Conservation (phyloP, 2,888 invertebrate genomes). For the Prosopocoilus inquinatus region DNA sequence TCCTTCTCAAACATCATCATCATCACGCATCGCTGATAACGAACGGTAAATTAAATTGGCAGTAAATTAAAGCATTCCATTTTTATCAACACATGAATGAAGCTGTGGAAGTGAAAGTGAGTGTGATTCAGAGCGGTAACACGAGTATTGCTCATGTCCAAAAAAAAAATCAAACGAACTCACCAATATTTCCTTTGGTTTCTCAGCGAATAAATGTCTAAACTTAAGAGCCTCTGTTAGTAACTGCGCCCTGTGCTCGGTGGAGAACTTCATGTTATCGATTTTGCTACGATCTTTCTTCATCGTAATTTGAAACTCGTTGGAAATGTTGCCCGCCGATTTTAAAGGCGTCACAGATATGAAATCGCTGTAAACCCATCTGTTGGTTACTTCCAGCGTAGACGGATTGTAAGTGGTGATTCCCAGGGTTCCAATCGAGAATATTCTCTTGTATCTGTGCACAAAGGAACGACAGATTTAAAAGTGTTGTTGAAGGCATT, state of each 20-base stretch:
- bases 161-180: constrained; percentile 42
- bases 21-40: no score
- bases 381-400: constrained; percentile 87
- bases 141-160: no score
- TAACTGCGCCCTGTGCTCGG: constrained; percentile 90
- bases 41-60: no score
- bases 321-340: constrained; percentile 52
- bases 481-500: not conserved
- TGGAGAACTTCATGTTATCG: constrained; percentile 94
- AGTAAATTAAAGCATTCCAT: no score
- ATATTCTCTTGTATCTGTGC: constrained; percentile 88
- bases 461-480: constrained; percentile 8
- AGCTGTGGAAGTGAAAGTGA: no score
- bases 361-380: constrained; percentile 84
- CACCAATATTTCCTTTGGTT: constrained; percentile 75
- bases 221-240: constrained; percentile 87
- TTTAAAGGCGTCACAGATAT: constrained; percentile 58
- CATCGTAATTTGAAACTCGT: constrained; percentile 80
- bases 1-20: no score
- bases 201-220: constrained; percentile 76
- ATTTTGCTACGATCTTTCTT: constrained; percentile 87
- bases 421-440: constrained; percentile 92
- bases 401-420: constrained; percentile 97
- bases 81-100: no score
- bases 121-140: no score